Conservation (phyloP, 2,888 invertebrate genomes). For the Eilema caniola region DNA sequence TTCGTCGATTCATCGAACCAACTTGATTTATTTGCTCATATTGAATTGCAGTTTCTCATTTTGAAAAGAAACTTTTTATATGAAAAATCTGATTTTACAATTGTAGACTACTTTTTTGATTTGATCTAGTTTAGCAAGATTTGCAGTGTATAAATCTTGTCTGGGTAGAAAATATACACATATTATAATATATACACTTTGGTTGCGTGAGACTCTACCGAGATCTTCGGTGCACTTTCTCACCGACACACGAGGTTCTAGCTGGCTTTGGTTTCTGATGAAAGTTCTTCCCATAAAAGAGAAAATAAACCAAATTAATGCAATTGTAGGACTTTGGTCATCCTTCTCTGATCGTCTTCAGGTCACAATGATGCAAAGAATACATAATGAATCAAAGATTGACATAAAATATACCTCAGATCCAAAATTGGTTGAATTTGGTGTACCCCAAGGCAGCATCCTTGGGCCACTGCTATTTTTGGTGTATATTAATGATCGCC, state of each 20-base stretch:
- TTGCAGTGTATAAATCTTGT: not conserved
- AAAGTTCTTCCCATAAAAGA: too few relatives aligned
- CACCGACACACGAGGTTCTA: not conserved
- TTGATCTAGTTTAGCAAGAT: not conserved
- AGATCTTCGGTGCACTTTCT: not conserved
- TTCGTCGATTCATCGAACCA: conserved; percentile 24
- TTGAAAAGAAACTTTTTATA: conserved; percentile 16
- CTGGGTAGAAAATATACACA: not conserved
- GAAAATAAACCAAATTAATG: too few relatives aligned
- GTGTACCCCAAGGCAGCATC: too few relatives aligned
- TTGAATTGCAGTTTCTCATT: conserved; percentile 35
- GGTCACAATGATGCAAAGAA: too few relatives aligned
- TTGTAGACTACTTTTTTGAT: not conserved
- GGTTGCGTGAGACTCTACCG: not conserved
- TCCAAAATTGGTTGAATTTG: too few relatives aligned
- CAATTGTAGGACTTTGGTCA: too few relatives aligned
- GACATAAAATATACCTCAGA: too few relatives aligned
- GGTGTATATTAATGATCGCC: too few relatives aligned
- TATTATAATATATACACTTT: not conserved
- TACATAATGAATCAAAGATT: too few relatives aligned
- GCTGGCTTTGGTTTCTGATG: too few relatives aligned
- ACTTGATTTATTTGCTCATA: conserved; percentile 43
- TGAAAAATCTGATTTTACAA: conserved; percentile 5
- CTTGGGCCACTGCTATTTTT: too few relatives aligned
- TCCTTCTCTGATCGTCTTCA: too few relatives aligned